Evolutionary conservation across 2,797 vertebrate species (phyloP).

Genomic region (Aselliscus stoliczkanus): DNA sequence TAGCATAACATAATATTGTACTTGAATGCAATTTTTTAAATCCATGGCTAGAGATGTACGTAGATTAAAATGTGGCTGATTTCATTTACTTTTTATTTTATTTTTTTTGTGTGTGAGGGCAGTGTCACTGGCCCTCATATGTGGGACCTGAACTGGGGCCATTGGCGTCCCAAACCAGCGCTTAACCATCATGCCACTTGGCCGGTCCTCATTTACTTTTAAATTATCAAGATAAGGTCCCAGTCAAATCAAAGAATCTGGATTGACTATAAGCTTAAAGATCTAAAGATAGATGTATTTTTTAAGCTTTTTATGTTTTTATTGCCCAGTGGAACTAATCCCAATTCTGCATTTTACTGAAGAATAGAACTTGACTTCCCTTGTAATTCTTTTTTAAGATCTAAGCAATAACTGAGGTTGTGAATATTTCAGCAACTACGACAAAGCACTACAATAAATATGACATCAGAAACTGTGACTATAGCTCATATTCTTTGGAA

Average conservation of each 20-base stretch:
- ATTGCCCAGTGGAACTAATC: neutral
- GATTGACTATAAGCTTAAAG: neutral
- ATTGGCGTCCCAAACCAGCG: too few relatives aligned
- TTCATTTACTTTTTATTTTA: neutral
- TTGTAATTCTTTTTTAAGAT: slow-evolving; percentile 43
- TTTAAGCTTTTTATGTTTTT: slow-evolving; percentile 13
- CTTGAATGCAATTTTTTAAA: neutral
- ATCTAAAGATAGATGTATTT: neutral
- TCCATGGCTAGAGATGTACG: neutral
- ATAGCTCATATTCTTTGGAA: neutral
- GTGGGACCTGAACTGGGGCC: too few relatives aligned
- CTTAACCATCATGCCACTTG: too few relatives aligned
- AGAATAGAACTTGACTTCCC: slow-evolving; percentile 9
- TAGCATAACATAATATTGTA: neutral
- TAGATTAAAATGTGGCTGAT: neutral
- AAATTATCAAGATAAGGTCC: neutral
- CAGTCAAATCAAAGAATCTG: neutral
- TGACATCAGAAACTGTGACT: neutral
- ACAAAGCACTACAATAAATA: slow-evolving; percentile 21
- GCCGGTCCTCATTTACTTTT: neutral
- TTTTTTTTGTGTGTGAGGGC: too few relatives aligned
- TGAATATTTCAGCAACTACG: slow-evolving; percentile 1
- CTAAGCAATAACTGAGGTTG: neutral
- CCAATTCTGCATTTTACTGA: neutral
- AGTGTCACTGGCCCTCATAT: too few relatives aligned